Evolutionary conservation across 1,140 invertebrate species (phyloP), one percentile per base, ranked within the genome.

Genomic region (Trichogramma pretiosum): DNA sequence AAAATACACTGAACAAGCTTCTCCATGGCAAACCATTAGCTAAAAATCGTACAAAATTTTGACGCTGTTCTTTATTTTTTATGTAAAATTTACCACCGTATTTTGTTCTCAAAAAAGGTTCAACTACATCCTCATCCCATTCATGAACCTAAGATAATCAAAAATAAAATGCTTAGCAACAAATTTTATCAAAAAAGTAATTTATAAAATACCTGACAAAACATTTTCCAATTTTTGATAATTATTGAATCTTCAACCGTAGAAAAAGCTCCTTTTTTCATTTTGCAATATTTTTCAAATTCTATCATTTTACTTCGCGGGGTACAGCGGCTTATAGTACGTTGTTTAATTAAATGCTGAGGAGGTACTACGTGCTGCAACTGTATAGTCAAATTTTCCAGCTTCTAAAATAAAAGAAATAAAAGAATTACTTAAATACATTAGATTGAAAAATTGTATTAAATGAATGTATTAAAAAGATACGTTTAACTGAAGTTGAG

Each of bases 1-100:
- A 40, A 54, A 62, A 62, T 48, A 68, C 61, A 46, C 62, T 64
- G 16, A 44, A 56, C 13, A 70, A 44, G 19, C 55, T 59, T 55
- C 68, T 59, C 43, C 53, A 53, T 16, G 63, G 64, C 22, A 71
- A 61, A 23, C 56, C 61, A 48, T 61, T 61, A 3, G 65, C 62
- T 47, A 71, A 50, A 56, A 62, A 70, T 53, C 62, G 61, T 19
- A 63, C 52, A 50, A 71, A 70, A 46, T 62, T 65, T 30, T 50
- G 46, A 45, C 65, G 57, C 19, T 70, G 50, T 21, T 40, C 0
- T 1, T 49, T 10, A 7, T 36, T 46, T 2, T 14, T 18, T 17
- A 70, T 60, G 8, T 55, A 54, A 53, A 48, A 56, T 49, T 41
- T 52, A 5, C 43, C 43, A 36, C 36, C 38, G 22, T 56, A 35